Evolutionary conservation across 2,888 invertebrate genomes (phyloP).

Genomic region (Oligia latruncula): DNA sequence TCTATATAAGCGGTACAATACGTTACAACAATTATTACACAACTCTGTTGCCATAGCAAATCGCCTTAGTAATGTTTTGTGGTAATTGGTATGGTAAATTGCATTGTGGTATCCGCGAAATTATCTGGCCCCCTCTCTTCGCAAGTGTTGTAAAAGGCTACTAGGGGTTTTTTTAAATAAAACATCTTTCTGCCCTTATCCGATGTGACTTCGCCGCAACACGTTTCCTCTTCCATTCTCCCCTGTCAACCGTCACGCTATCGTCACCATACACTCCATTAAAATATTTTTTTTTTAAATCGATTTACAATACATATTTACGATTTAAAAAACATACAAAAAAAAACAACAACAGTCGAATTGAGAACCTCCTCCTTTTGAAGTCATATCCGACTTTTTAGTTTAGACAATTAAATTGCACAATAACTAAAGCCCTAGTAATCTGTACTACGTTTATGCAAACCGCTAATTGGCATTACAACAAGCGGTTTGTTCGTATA

Average conservation of each 20-base stretch:
- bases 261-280: no score
- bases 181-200: not conserved
- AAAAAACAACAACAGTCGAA: no score
- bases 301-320: no score
- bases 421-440: slow-evolving; percentile 28
- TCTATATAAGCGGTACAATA: slow-evolving; percentile 4
- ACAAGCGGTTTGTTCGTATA: slow-evolving; percentile 23
- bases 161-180: not conserved
- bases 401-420: slow-evolving; percentile 30
- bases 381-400: not conserved
- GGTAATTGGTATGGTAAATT: not conserved
- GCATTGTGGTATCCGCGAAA: slow-evolving; percentile 8
- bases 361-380: no score
- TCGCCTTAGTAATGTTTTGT: not conserved
- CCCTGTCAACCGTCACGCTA: no score
- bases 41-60: slow-evolving; percentile 11
- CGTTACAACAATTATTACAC: slow-evolving; percentile 18
- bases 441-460: slow-evolving; percentile 8
- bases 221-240: no score
- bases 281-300: no score
- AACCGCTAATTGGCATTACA: slow-evolving; percentile 23
- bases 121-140: not conserved
- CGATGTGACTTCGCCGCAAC: no score
- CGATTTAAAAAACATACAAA: not conserved
- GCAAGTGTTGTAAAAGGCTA: not conserved